Conservation (phyloP, 2,888 invertebrate species). For the Drosophila falleni region DNA sequence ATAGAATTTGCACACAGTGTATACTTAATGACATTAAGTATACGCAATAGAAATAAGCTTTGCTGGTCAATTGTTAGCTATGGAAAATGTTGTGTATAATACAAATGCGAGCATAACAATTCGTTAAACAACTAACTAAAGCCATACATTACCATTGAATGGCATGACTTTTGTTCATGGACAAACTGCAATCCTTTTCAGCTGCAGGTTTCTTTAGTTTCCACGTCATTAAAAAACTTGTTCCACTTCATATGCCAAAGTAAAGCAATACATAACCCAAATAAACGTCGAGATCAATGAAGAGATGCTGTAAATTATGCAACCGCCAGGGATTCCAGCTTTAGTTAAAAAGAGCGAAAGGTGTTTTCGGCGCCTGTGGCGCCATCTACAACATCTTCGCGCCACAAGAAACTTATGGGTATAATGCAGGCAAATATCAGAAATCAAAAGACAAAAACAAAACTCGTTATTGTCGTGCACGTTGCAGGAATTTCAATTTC, state of each 20-base stretch:
- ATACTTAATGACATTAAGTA: constrained; percentile 3
- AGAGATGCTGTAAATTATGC: constrained; percentile 75
- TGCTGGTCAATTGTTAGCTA: not conserved
- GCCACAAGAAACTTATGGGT: constrained; percentile 14
- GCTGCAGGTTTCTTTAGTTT: not conserved
- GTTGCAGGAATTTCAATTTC: constrained; percentile 71
- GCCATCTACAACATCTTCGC: constrained; percentile 57
- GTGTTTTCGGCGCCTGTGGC: constrained; percentile 64
- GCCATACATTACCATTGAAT: constrained; percentile 22
- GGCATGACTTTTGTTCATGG: constrained; percentile 17
- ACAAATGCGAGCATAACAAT: not conserved
- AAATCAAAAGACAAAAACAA: constrained; percentile 22
- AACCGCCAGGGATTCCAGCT: constrained; percentile 56
- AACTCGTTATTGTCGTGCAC: constrained; percentile 54
- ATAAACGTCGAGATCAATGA: constrained; percentile 73
- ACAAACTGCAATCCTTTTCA: constrained; percentile 41
- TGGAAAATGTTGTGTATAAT: constrained; percentile 1
- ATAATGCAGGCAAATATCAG: constrained; percentile 26
- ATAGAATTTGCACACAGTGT: not conserved
- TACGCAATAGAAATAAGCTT: constrained; percentile 4
- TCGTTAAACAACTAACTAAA: constrained; percentile 7
- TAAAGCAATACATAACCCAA: constrained; percentile 61
- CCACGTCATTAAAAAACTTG: constrained; percentile 48
- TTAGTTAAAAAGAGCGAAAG: constrained; percentile 53
- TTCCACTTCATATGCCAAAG: constrained; percentile 25